Evolutionary conservation across 2,888 invertebrate genomes (phyloP), one percentile per base, ranked within the genome.

Genomic region (Andrena bicolor): DNA sequence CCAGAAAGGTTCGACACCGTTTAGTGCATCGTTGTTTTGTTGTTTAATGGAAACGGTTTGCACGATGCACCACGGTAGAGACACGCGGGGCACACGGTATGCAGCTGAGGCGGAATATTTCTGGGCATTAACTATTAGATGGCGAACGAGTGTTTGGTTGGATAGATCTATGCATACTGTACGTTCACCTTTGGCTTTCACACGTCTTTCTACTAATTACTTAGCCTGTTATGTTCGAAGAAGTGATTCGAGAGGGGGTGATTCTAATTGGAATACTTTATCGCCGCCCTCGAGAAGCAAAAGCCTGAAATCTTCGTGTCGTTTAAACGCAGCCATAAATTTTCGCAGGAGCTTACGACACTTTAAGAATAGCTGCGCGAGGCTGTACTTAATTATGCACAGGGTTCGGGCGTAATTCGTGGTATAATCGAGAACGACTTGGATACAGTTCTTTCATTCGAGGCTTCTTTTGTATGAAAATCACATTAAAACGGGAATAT

Each of bases 261-360:
- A 48, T 41, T 70, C 58, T 68, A 41, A 66, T 72, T 70, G 32
- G 48, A 63, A 53, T 32, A 48, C 48, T 74, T 77, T 58, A 53
- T 63, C 48, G 65, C 41, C 13, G 16, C 20, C n/a, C 23, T 58
- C 30, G 13, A n/a, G 30, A 58, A 66, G 53, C 32, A 49, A 48
- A 16, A 48, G 48, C 64, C 69, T 70, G 58, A 70, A 73, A 68
- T 71, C 7, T 41, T 32, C 28, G 32, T 20, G 32, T 51, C 30
- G 13, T 28, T 30, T 10, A 23, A 48, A 41, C 30, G 16, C 26
- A 26, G 0, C 58, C 51, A 30, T 85, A 85, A 74, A 82, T 85
- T 61, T 3, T 32, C 8, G 8, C 1, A 8, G 51, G 10, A 53
- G 41, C 53, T 53, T 68, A 32, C 16, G 48, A 26, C 20, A n/a